Conservation (phyloP, 2,113 vertebrate species). For the Psittacara wagleri region DNA sequence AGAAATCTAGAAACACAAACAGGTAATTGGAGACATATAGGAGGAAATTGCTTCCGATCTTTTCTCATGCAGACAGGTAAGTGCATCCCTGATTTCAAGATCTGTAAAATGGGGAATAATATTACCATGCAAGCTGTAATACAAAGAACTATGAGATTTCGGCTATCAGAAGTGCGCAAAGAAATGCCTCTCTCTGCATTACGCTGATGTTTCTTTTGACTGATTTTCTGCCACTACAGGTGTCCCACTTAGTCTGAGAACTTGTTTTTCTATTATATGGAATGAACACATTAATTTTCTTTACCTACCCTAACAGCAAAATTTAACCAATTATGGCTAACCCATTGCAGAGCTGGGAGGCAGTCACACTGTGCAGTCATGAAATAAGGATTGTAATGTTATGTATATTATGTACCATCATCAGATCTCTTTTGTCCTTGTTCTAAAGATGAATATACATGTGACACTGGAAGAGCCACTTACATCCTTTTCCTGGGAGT, state of each 20-base stretch:
- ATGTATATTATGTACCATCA: background rate
- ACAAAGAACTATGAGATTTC: background rate
- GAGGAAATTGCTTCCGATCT: background rate
- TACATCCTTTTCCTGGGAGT: background rate
- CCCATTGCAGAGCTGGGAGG: background rate
- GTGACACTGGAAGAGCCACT: background rate
- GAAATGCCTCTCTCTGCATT: background rate
- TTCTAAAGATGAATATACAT: background rate
- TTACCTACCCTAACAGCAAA: background rate
- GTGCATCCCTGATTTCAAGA: slow-evolving; percentile 1
- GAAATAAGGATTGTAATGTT: background rate
- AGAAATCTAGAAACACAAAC: slow-evolving; percentile 20
- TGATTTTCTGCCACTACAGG: background rate
- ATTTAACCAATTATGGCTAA: background rate
- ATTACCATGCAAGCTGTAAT: background rate
- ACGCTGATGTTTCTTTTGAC: background rate
- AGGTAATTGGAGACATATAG: background rate
- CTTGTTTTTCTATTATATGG: background rate
- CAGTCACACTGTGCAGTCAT: background rate
- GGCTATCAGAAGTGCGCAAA: background rate
- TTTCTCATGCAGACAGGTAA: background rate
- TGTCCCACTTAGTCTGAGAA: background rate
- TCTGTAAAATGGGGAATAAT: background rate
- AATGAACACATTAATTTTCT: background rate
- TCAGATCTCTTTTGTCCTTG: background rate